A percentile compares a stretch with the other conserved stretches of the same genome.
Evolutionary conservation across 2,113 vertebrate genomes (phyloP).

Genomic region (Plecturocebus donacophilus): DNA sequence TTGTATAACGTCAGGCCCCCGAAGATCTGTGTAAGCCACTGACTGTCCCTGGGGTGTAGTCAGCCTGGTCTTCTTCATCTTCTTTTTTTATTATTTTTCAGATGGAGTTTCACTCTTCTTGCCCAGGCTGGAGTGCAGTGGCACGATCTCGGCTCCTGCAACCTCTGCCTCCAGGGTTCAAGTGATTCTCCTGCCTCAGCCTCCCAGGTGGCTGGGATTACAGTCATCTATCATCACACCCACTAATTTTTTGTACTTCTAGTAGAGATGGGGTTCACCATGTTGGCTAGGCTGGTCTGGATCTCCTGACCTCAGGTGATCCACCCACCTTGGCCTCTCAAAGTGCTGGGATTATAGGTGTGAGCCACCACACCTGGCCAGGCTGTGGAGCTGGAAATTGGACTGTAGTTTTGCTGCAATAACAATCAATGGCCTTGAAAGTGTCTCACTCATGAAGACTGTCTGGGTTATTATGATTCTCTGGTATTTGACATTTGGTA

Average conservation of each 20-base stretch:
- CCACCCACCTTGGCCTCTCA: no score
- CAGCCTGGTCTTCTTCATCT: background rate
- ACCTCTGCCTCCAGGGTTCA: no score
- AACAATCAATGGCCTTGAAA: slow-evolving; percentile 32
- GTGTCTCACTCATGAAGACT: background rate
- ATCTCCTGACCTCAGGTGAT: no score
- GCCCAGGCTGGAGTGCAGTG: background rate
- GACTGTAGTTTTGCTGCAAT: background rate
- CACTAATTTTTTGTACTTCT: no score
- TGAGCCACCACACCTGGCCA: background rate
- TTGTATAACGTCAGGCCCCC: background rate
- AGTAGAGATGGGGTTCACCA: no score
- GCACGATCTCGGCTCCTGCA: no score
- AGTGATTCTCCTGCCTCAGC: no score
- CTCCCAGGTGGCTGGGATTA: no score
- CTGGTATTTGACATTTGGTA: slow-evolving; percentile 9
- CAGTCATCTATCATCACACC: no score
- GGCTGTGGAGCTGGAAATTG: slow-evolving; percentile 15
- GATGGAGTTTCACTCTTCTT: background rate
- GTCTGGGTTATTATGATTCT: background rate
- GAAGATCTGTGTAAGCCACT: background rate
- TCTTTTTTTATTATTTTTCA: background rate
- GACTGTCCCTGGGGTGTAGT: background rate
- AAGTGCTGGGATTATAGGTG: no score
- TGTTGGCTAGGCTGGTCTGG: no score